Evolutionary conservation across 2,113 vertebrate species (phyloP), one percentile per base, ranked within the genome.

Genomic region (Poecile atricapillus): DNA sequence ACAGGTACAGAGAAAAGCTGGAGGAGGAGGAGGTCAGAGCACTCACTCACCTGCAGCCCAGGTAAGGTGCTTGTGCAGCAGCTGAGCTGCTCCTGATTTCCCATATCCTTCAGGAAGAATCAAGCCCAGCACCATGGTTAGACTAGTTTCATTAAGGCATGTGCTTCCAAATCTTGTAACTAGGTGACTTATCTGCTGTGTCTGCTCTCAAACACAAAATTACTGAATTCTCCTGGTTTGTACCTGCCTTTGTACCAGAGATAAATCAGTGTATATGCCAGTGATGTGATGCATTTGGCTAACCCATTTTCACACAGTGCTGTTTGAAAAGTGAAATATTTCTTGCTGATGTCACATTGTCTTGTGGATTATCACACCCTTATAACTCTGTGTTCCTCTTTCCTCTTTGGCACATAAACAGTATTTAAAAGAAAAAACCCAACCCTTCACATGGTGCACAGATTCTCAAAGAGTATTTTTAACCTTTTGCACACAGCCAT

Each of bases 381-480:
- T 77, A 11, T 78, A 81, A 85, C 56, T 83, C 65, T 64, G 53
- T 83, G 68, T 86, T 90, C 78, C 16, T 91, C 44, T 65, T 94
- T 92, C 65, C 82, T 53, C 68, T 77, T 83, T 83, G 79, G 73
- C 69, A 78, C 56, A 60, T 44, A 69, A 89, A 52, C 39, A 73
- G 23, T 19, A 59, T 90, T 71, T 10, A 58, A 87, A 69, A 89
- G 70, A 81, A 85, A 79, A 92, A 77, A 30, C 25, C 30, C 30
- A 62, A 28, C 35, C 68, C 16, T 92, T 95, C 88, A 77, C 9
- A 1, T 84, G 52, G 41, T 93, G 37, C 53, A 55, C 39, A 60
- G 64, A 39, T 11, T 84, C 77, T n/a, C 71, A 60, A 80, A 86
- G 90, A 52, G 52, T 94, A 95, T 96, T 97, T 96, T 96, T 94